Conservation (phyloP, 2,888 invertebrate species). For the Odontothrips loti region DNA sequence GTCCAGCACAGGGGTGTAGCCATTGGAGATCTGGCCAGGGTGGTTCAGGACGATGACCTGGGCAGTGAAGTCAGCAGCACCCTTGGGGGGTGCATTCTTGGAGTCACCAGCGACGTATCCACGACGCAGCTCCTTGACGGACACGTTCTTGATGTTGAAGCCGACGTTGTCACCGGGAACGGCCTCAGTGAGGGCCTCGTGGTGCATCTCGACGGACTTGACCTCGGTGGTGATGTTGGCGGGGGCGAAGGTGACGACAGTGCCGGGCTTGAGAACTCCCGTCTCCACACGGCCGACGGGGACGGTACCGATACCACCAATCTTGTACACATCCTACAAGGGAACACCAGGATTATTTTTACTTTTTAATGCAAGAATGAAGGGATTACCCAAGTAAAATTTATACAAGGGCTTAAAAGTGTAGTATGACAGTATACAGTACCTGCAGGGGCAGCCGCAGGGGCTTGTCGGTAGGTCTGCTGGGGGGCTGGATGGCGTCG, state of each 20-base stretch:
- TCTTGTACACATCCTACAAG: conserved; percentile 96
- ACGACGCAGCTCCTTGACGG: conserved; percentile 98
- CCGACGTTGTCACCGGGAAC: conserved; percentile 98
- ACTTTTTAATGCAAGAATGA: too few species aligned
- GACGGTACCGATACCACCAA: conserved; percentile 99
- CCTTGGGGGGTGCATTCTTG: conserved; percentile 92
- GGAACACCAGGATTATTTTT: not conserved
- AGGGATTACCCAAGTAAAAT: too few species aligned
- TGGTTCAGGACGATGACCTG: conserved; percentile 98
- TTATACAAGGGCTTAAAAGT: too few species aligned
- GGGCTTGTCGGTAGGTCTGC: conserved; percentile 93
- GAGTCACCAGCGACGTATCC: conserved; percentile 97
- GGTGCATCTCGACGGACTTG: conserved; percentile 99
- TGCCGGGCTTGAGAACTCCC: conserved; percentile 90
- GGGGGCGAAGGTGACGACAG: conserved; percentile 94
- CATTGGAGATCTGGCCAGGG: conserved; percentile 96
- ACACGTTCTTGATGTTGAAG: conserved; percentile 99
- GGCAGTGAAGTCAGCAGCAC: conserved; percentile 86
- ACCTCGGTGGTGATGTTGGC: conserved; percentile 96
- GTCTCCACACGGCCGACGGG: conserved; percentile 99
- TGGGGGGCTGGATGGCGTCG: conserved; percentile 92
- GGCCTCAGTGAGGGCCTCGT: conserved; percentile 91
- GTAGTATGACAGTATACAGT: not conserved
- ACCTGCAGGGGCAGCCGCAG: conserved; percentile 96
- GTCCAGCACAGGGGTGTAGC: conserved; percentile 97